Evolutionary conservation across 1,140 invertebrate species (phyloP).

Genomic region (Samia ricini): DNA sequence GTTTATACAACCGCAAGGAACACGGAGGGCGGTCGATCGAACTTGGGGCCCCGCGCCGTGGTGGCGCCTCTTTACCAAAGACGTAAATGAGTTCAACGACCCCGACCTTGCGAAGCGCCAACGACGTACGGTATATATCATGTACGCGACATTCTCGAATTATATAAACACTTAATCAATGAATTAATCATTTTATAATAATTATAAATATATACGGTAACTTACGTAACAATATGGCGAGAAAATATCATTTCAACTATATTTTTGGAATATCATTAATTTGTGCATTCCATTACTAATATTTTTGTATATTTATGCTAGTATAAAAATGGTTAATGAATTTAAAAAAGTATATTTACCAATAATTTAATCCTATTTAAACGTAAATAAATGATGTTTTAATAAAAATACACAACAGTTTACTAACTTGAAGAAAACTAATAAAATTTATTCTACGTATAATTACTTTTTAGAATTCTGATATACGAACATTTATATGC

Average conservation of each 20-base stretch:
- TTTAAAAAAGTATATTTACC: too few species aligned
- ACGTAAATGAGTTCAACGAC: conserved; percentile 61
- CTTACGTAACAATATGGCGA: not conserved
- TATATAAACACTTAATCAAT: conserved; percentile 13
- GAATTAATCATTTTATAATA: not conserved
- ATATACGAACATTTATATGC: too few species aligned
- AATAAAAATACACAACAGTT: too few species aligned
- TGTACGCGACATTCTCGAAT: not conserved
- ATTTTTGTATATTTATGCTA: too few species aligned
- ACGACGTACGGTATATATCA: conserved; percentile 15
- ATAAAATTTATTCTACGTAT: too few species aligned
- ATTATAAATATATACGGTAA: not conserved
- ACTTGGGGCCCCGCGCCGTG: conserved; percentile 11
- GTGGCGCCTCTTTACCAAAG: conserved; percentile 46
- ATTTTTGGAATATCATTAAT: not conserved
- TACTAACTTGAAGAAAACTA: too few species aligned
- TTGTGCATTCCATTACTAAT: too few species aligned
- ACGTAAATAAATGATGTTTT: too few species aligned
- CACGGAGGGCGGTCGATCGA: conserved; percentile 1
- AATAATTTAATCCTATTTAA: too few species aligned
- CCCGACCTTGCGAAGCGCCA: conserved; percentile 51
- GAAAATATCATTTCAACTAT: not conserved
- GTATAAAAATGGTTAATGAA: too few species aligned
- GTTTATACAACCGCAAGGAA: conserved; percentile 6
- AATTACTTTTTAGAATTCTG: too few species aligned